Evolutionary conservation across 2,113 vertebrate species (phyloP).

Genomic region (Corythoichthys intestinalis): DNA sequence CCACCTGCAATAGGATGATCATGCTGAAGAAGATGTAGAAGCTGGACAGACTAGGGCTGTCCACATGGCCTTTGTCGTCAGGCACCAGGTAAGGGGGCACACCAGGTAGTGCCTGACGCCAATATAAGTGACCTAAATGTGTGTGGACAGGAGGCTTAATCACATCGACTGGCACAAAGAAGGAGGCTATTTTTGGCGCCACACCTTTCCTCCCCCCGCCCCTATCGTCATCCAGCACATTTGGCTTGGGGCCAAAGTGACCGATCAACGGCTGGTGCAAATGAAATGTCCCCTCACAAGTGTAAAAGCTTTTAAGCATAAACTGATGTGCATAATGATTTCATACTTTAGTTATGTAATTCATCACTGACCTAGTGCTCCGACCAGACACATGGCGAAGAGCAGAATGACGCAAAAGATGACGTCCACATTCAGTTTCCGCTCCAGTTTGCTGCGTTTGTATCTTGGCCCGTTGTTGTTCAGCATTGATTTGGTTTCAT

Average conservation of each 20-base stretch:
- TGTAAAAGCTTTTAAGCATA: constrained; percentile 32
- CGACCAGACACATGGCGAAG: constrained; percentile 85
- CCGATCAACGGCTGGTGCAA: constrained; percentile 13
- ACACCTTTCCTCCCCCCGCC: constrained; percentile 21
- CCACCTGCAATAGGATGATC: constrained; percentile 95
- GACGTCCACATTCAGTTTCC: constrained; percentile 81
- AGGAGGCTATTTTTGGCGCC: constrained; percentile 51
- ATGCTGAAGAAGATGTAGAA: constrained; percentile 93
- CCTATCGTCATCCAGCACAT: constrained; percentile 1
- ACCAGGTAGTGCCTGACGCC: constrained; percentile 71
- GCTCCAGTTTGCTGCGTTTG: constrained; percentile 92
- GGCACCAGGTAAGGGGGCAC: constrained; percentile 81
- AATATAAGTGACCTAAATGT: constrained; percentile 81
- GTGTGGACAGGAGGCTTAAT: constrained; percentile 51
- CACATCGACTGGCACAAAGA: constrained; percentile 28
- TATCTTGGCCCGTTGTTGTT: constrained; percentile 86
- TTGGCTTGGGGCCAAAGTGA: constrained; percentile 30
- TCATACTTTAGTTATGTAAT: constrained; percentile 26
- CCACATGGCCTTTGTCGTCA: constrained; percentile 64
- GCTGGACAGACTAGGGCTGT: constrained; percentile 67
- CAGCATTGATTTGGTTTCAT: constrained; percentile 93
- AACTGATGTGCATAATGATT: constrained; percentile 27
- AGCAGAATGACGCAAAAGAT: constrained; percentile 85
- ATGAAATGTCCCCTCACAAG: constrained; percentile 23
- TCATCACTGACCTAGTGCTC: constrained; percentile 78